These are phyloP conservation scores for Teleogryllus oceanicus DNA, from an alignment of 2,888 invertebrate species.

Conservation along the genomic window DNA sequence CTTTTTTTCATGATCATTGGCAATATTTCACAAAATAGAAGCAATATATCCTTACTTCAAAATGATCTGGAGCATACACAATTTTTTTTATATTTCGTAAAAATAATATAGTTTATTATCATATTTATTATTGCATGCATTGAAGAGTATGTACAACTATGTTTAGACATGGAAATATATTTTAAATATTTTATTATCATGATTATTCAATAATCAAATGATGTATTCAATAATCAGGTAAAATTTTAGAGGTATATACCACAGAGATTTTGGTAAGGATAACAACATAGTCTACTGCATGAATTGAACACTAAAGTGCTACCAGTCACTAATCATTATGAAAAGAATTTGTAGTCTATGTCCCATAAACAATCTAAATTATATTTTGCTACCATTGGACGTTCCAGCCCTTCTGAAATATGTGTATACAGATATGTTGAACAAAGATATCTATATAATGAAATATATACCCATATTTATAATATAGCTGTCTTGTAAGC, in stretches of 20 bases:
- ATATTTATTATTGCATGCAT: no score
- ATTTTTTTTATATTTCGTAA: background rate
- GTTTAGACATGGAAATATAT: no score
- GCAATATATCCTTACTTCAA: conserved; percentile 6
- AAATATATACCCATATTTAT: conserved; percentile 3
- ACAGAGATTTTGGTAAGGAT: conserved; percentile 18
- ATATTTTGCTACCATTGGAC: conserved; percentile 10
- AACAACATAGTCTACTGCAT: background rate
- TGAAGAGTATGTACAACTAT: no score
- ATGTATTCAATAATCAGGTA: background rate
- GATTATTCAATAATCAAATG: no score
- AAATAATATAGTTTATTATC: no score
- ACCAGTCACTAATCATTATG: background rate
- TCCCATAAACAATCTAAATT: background rate
- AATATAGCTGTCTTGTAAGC: conserved; percentile 25
- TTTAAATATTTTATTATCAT: no score
- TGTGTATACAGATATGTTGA: background rate
- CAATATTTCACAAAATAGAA: background rate
- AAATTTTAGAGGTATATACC: background rate
- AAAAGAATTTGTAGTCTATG: background rate
- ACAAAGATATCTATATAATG: background rate
- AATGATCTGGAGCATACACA: background rate
- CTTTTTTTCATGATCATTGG: background rate
- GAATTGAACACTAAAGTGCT: background rate
- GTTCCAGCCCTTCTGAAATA: background rate